Base-by-base conservation (phyloP, 2,797 vertebrate species). In the Enteromius treurensis region DNA sequence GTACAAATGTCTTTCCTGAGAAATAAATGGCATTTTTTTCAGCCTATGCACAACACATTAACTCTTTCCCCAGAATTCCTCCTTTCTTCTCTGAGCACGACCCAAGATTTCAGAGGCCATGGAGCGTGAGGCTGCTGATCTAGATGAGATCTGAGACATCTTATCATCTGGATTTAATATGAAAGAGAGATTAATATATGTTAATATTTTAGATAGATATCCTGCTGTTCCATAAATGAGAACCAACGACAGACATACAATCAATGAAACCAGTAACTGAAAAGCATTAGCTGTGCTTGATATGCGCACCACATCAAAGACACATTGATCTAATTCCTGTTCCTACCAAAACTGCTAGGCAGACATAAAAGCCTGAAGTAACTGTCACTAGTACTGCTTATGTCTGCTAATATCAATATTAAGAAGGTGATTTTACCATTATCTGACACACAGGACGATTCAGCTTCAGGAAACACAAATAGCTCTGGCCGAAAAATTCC, bases 121-220 rank as follows among this genome's bases (percentile, higher is more conserved):
- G 0, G 94, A 94, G 84, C 96, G 95, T 21, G 95, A 96, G 8
- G 94, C 94, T 77, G 93, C 95, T 0, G 96, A 96, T 40, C 93
- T 92, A 84, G 93, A 94, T 76, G 96, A 97, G 78, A 97, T 94
- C 90, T 96, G 94, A 69, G 96, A 97, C 88, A 96, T 88, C 83
- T 92, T 93, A 89, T 96, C 96, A 79, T 95, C 95, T 91, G 89
- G 87, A 74, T 73, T 67, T 45, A 69, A 84, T 23, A 67, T 8
- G 84, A 45, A 60, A 80, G 34, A 67, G 11, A 68, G 2, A 68
- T 21, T 15, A 1, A 77, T 67, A 32, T 17, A 21, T 11, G n/a
- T 80, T 40, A 19, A 29, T 40, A 17, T 17, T n/a, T 13, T 37
- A 73, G 42, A 62, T 17, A 3, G 34, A 23, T 11, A 64, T 40